Evolutionary conservation across 2,797 vertebrate species (phyloP).

Genomic region (Furcifer pardalis): DNA sequence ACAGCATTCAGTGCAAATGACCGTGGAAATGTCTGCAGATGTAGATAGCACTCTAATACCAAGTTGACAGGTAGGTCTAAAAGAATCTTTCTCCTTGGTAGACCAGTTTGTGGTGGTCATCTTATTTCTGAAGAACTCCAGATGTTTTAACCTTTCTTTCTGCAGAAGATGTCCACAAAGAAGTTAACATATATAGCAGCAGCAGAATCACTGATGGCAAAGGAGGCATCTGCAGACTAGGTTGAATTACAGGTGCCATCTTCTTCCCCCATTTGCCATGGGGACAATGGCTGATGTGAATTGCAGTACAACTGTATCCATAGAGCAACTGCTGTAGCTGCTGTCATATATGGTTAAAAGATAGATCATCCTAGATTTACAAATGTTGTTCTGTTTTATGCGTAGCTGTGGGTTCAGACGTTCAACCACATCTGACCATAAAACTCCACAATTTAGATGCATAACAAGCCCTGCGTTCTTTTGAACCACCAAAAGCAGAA

Average conservation of each 20-base stretch:
- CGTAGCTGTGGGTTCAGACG: too few relatives aligned
- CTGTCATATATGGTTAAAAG: neutral
- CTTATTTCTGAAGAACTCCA: neutral
- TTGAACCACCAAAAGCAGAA: neutral
- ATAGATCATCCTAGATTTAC: neutral
- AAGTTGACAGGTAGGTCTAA: neutral
- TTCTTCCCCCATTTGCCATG: neutral
- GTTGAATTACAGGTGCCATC: neutral
- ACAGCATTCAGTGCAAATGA: too few relatives aligned
- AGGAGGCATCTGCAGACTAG: neutral
- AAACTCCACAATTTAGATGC: neutral
- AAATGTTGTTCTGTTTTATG: neutral
- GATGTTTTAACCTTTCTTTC: neutral
- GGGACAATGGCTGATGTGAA: neutral
- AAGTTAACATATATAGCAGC: neutral
- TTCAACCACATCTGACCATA: neutral
- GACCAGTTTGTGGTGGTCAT: neutral
- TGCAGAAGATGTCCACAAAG: neutral
- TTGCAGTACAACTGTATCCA: neutral
- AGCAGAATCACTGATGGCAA: too few relatives aligned
- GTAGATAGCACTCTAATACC: too few relatives aligned
- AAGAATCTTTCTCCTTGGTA: neutral
- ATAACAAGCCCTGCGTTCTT: neutral
- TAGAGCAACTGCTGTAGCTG: neutral
- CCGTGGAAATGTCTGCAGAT: too few relatives aligned